A percentile compares a stretch with the other conserved stretches of the same genome.
phyloP scores from a whole-genome alignment of 1,140 invertebrate genomes.

The Cydia strobilella region DNA sequence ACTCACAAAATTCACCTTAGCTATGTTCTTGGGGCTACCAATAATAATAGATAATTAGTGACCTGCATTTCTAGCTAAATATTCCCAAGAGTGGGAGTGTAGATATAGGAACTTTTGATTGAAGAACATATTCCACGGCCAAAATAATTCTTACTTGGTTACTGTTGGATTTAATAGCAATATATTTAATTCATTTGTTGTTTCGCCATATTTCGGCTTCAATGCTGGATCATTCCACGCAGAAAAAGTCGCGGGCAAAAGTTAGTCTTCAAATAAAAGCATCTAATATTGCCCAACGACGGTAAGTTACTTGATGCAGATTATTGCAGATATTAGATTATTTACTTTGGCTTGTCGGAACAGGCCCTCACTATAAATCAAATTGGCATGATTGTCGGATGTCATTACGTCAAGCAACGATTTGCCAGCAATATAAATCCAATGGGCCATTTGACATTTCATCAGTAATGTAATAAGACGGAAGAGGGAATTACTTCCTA shows the following conservation, averaged over 20 bases:
- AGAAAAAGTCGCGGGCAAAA: no score
- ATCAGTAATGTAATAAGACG: constrained; percentile 14
- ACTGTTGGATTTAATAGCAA: no score
- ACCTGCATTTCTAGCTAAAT: background rate
- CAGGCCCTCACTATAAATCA: background rate
- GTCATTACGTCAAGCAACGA: constrained; percentile 9
- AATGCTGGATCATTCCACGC: no score
- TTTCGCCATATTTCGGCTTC: no score
- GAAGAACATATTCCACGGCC: background rate
- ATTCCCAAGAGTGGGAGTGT: background rate
- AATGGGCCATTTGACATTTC: constrained; percentile 16
- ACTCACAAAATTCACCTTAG: no score
- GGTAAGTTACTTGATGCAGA: background rate
- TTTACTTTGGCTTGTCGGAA: background rate
- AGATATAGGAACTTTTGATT: background rate
- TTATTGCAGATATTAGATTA: constrained; percentile 1
- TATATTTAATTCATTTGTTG: no score
- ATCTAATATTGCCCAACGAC: background rate
- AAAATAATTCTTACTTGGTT: no score
- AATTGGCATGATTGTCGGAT: constrained; percentile 6
- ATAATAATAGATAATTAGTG: no score
- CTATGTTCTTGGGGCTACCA: no score
- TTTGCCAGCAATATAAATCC: constrained; percentile 18
- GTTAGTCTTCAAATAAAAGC: no score
- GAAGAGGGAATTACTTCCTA: constrained; percentile 11